phyloP scores from a whole-genome alignment of 2,113 vertebrate species.

The Dromaius novaehollandiae region DNA sequence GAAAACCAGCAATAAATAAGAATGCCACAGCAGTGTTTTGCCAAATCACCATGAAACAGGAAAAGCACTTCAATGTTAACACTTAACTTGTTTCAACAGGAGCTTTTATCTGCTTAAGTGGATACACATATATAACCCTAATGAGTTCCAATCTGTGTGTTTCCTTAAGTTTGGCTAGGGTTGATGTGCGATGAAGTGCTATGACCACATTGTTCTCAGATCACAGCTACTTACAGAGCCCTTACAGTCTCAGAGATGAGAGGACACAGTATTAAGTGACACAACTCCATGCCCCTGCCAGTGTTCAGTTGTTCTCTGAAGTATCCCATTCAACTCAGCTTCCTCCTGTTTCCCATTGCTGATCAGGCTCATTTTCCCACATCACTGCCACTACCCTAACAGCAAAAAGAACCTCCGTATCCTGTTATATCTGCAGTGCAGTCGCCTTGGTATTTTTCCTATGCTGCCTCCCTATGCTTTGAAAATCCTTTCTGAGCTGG shows the following conservation, averaged over 20 bases:
- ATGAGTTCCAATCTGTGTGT: background rate
- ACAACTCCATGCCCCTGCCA: background rate
- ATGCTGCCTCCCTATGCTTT: background rate
- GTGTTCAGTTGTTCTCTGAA: accelerated
- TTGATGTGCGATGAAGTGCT: background rate
- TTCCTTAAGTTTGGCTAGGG: background rate
- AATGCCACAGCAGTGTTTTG: background rate
- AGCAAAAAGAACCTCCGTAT: background rate
- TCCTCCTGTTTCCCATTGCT: background rate
- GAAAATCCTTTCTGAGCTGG: background rate
- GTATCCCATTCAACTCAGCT: background rate
- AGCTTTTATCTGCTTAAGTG: background rate
- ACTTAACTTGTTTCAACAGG: background rate
- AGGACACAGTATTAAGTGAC: background rate
- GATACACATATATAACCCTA: background rate
- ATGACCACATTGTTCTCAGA: background rate
- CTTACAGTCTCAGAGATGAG: background rate
- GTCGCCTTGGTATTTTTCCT: background rate
- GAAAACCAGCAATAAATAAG: background rate
- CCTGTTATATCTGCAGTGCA: background rate
- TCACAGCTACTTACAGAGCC: background rate
- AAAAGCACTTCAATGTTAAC: background rate
- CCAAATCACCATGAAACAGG: background rate
- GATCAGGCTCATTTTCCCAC: background rate
- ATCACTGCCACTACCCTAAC: background rate